These are phyloP conservation scores for Micrastur ruficollis DNA, from an alignment of 2,797 vertebrate genomes.

Conservation along the genomic window DNA sequence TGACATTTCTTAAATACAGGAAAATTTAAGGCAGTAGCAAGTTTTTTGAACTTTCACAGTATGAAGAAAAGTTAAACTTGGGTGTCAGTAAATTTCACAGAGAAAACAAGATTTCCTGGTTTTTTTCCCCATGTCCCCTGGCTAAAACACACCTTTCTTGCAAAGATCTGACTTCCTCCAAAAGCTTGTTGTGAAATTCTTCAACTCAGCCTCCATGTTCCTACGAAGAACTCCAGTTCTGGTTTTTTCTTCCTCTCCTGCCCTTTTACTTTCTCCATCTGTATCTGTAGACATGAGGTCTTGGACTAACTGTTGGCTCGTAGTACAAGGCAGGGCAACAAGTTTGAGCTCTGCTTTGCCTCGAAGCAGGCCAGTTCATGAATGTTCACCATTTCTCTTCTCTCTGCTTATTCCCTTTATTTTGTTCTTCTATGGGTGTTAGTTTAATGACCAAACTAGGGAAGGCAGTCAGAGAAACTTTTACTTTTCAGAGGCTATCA, in stretches of 20 bases:
- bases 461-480: background rate
- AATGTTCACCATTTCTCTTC: background rate
- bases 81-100: background rate
- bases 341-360: background rate
- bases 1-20: background rate
- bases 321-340: background rate
- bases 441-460: background rate
- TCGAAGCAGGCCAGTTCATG: background rate
- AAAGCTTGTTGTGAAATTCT: background rate
- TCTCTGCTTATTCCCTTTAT: background rate
- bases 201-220: background rate
- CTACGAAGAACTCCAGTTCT: background rate
- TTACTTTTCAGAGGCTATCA: background rate
- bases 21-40: background rate
- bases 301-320: background rate
- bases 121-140: background rate
- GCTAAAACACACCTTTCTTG: background rate
- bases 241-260: background rate
- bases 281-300: background rate
- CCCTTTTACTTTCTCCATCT: background rate
- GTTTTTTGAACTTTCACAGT: background rate
- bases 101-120: background rate
- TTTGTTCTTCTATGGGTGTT: background rate
- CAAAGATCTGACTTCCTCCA: background rate
- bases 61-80: background rate